Evolutionary conservation across 2,888 invertebrate genomes (phyloP).

Genomic region (Dyspetes luteomarginatus): DNA sequence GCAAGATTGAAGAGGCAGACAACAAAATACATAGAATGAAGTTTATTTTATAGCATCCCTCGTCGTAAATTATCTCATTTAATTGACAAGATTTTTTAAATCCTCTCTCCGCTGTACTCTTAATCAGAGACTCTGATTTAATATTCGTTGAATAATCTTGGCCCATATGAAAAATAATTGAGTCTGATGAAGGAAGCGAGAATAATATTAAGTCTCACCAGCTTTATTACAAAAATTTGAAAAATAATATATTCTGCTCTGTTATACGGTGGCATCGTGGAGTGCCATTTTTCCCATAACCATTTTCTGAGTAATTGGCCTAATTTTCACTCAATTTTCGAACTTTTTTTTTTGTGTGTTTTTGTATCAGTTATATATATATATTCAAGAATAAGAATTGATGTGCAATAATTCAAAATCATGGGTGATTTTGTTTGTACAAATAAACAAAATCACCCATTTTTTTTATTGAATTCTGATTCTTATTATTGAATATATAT

Average conservation of each 20-base stretch:
- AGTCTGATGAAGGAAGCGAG: neutral
- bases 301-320: no score
- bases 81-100: neutral
- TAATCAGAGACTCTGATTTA: neutral
- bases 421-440: no score
- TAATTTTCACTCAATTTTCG: no score
- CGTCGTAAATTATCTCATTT: neutral
- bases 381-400: no score
- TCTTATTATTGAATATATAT: no score
- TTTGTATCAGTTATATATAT: no score
- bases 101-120: neutral
- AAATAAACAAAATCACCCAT: no score
- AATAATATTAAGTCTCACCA: neutral
- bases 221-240: neutral
- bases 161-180: neutral
- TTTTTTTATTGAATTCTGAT: no score
- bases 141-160: neutral
- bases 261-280: no score
- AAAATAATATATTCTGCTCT: neutral
- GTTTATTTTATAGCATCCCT: neutral
- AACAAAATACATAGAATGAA: conserved; percentile 42
- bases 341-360: no score
- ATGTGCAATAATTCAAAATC: no score
- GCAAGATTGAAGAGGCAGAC: conserved; percentile 4
- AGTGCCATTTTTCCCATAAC: no score